Evolutionary conservation across 1,140 invertebrate genomes (phyloP).

Genomic region (Drosophila guanche): DNA sequence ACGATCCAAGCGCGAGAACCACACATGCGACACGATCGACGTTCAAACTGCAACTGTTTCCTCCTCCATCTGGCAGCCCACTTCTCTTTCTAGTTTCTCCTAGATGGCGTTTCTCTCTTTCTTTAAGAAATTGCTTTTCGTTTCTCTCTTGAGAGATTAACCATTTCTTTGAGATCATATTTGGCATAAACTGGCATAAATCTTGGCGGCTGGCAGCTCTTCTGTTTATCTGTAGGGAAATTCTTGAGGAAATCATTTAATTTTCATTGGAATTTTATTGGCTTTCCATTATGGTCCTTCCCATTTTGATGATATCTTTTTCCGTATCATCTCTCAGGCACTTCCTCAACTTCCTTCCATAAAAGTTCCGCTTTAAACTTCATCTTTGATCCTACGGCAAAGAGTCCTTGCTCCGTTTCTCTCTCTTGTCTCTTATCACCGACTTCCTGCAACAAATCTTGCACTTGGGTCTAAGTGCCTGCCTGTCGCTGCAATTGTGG

Average conservation of each 20-base stretch:
- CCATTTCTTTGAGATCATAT: no score
- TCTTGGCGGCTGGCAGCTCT: no score
- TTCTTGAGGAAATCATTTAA: no score
- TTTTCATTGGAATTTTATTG: no score
- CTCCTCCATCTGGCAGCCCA: constrained; percentile 7
- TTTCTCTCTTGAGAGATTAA: no score
- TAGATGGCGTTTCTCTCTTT: constrained; percentile 4
- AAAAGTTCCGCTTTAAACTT: constrained; percentile 23
- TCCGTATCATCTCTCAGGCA: constrained; percentile 5
- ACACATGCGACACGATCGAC: constrained; percentile 64
- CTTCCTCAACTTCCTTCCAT: constrained; percentile 23
- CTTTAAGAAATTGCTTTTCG: background rate
- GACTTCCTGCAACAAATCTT: constrained; percentile 73
- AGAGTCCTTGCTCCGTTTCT: constrained; percentile 2
- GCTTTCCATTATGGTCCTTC: no score
- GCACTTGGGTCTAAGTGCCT: constrained; percentile 40
- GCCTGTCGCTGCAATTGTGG: no score
- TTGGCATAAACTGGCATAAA: no score
- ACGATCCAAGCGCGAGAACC: constrained; percentile 6
- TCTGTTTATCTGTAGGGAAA: no score
- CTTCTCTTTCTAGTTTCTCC: constrained; percentile 32
- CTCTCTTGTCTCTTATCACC: constrained; percentile 42
- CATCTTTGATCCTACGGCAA: constrained; percentile 11
- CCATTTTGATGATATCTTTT: constrained; percentile 1
- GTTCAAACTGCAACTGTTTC: constrained; percentile 66